Percentiles rank a stretch among this genome's conserved stretches.
Conservation (phyloP, 23 tunicate species). For the Styela clava region DNA sequence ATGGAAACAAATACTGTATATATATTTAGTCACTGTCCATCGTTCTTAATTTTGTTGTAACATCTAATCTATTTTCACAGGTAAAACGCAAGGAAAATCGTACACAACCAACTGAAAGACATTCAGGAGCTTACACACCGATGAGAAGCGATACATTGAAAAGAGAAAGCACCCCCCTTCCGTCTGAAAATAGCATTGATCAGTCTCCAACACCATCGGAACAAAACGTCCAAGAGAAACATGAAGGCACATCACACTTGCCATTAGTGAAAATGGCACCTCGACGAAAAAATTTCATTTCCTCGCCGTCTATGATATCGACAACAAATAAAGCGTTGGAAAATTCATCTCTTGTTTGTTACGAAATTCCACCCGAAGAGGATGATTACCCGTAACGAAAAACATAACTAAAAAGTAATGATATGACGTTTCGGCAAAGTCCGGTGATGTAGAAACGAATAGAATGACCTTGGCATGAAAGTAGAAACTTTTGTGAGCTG, state of each 20-base stretch:
- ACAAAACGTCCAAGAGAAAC: neutral
- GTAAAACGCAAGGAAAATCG: neutral
- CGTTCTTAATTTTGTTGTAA: no score
- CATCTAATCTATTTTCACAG: no score
- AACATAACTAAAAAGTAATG: no score
- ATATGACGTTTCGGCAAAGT: no score
- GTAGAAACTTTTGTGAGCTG: no score
- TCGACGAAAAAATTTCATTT: neutral
- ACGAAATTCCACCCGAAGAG: conserved; percentile 23
- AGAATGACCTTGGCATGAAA: no score
- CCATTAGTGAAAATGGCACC: neutral
- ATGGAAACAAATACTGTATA: no score
- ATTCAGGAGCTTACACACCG: conserved; percentile 9
- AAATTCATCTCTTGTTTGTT: conserved; percentile 5
- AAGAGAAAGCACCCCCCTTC: neutral
- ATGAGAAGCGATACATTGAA: neutral
- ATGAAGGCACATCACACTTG: neutral
- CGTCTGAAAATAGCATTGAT: neutral
- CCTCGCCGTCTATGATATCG: neutral
- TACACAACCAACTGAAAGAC: neutral
- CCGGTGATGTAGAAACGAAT: no score
- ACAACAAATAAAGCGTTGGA: conserved; percentile 11
- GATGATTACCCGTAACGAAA: neutral
- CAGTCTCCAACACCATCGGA: neutral
- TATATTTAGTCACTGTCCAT: no score